phyloP scores from a whole-genome alignment of 2,797 vertebrate species.

The Pempheris klunzingeri region DNA sequence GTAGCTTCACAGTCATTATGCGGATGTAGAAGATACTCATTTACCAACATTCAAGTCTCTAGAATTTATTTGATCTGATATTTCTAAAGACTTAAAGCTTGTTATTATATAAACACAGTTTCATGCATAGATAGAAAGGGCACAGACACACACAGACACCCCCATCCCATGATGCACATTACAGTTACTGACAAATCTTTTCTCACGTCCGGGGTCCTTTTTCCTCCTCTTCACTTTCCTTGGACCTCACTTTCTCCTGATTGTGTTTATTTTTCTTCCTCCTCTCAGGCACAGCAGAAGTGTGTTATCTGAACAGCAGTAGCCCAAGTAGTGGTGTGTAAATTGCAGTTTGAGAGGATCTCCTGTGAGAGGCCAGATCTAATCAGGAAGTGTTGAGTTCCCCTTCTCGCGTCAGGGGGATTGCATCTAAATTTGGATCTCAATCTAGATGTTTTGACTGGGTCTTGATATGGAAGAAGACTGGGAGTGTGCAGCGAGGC shows the following conservation, averaged over 20 bases:
- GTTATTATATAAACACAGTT: not conserved
- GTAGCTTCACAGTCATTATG: not conserved
- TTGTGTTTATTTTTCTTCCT: not conserved
- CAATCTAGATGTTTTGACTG: constrained; percentile 37
- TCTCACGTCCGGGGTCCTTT: not conserved
- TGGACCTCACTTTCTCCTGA: not conserved
- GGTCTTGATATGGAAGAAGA: not conserved
- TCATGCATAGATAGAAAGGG: not conserved
- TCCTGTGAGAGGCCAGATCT: constrained; percentile 39
- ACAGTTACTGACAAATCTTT: constrained; percentile 1
- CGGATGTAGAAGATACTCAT: not conserved
- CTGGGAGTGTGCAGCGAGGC: not conserved
- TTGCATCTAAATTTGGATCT: constrained; percentile 41
- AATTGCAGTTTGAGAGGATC: constrained; percentile 37
- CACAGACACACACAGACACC: not conserved
- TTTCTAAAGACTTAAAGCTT: not conserved
- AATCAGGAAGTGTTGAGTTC: constrained; percentile 44
- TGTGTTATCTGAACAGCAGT: not conserved
- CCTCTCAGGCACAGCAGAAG: constrained; percentile 13
- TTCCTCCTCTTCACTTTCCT: constrained; percentile 1
- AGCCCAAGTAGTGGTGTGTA: constrained; percentile 10
- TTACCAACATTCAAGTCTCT: not conserved
- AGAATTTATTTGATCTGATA: not conserved
- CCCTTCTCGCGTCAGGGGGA: constrained; percentile 25
- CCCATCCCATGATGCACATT: constrained; percentile 12